Percentiles rank a stretch among this genome's conserved stretches.
These are phyloP conservation scores for Pseudomyrmex dendroicus DNA, from an alignment of 1,140 invertebrate species.

Conservation along the genomic window DNA sequence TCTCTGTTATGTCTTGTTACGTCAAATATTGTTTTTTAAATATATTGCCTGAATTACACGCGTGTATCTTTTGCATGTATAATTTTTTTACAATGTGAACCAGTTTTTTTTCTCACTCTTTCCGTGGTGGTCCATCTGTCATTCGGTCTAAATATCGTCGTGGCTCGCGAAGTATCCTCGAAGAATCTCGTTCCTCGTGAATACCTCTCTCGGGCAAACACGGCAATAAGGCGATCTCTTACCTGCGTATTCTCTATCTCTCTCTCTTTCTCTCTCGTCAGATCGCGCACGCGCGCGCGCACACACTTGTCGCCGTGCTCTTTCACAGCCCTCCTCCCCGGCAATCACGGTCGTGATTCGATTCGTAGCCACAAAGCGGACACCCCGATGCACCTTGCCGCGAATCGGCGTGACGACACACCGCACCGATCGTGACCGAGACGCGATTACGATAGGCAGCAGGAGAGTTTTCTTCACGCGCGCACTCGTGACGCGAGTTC, in stretches of 20 bases:
- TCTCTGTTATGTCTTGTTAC: too few relatives aligned
- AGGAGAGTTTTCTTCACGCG: constrained; percentile 22
- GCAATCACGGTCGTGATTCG: not conserved
- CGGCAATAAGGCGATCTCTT: constrained; percentile 31
- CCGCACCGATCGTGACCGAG: constrained; percentile 33
- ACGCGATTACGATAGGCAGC: not conserved
- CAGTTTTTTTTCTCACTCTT: not conserved
- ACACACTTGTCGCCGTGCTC: constrained; percentile 36
- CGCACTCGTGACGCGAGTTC: constrained; percentile 23
- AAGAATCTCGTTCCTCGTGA: constrained; percentile 10
- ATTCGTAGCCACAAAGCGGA: not conserved
- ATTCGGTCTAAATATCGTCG: not conserved
- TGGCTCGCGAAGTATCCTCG: not conserved
- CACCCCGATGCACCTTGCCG: constrained; percentile 24
- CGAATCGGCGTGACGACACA: constrained; percentile 23
- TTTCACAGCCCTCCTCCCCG: constrained; percentile 11
- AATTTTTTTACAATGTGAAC: not conserved
- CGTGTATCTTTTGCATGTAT: too few relatives aligned
- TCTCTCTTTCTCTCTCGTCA: not conserved
- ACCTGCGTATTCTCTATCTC: constrained; percentile 22
- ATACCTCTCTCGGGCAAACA: constrained; percentile 18
- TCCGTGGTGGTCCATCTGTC: not conserved
- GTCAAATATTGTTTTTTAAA: too few relatives aligned
- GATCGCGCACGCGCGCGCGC: constrained; percentile 23
- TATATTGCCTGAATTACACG: too few relatives aligned